phyloP scores from a whole-genome alignment of 2,888 invertebrate genomes.

The Mythimna ferrago region DNA sequence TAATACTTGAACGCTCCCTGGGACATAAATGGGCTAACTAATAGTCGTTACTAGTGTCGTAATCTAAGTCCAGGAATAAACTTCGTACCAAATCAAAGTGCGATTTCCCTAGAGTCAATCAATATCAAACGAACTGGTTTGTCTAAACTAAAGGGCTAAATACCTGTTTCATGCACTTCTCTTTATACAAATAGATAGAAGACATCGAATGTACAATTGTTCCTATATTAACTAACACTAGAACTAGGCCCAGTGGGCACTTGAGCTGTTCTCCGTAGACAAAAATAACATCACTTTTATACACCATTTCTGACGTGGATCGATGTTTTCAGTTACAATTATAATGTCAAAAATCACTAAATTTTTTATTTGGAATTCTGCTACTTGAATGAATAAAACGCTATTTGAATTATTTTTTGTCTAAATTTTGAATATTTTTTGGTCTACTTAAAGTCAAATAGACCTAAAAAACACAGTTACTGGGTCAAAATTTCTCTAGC shows the following conservation, averaged over 20 bases:
- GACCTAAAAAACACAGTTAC: slow-evolving; percentile 11
- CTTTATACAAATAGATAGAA: slow-evolving; percentile 61
- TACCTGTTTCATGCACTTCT: slow-evolving; percentile 54
- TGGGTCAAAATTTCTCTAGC: slow-evolving; percentile 40
- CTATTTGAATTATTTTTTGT: neutral
- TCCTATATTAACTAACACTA: slow-evolving; percentile 57
- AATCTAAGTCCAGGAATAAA: slow-evolving; percentile 25
- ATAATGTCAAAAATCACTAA: slow-evolving; percentile 6
- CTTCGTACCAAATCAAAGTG: slow-evolving; percentile 33
- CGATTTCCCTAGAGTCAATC: slow-evolving; percentile 11
- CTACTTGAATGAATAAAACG: slow-evolving; percentile 2
- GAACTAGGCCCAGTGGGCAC: slow-evolving; percentile 43
- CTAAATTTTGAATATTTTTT: slow-evolving; percentile 6
- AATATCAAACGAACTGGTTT: slow-evolving; percentile 22
- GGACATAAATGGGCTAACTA: no score
- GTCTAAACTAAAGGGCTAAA: slow-evolving; percentile 34
- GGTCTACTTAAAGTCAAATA: slow-evolving; percentile 20
- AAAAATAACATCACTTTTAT: slow-evolving; percentile 42
- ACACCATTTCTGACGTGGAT: slow-evolving; percentile 52
- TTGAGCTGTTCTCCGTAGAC: slow-evolving; percentile 58
- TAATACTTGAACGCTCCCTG: no score
- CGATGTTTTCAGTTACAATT: slow-evolving; percentile 26
- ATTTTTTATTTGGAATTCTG: slow-evolving; percentile 6
- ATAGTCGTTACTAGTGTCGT: slow-evolving; percentile 4
- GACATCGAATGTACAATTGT: slow-evolving; percentile 62